A percentile compares a stretch with the other conserved stretches of the same genome.
Evolutionary conservation across 2,888 invertebrate genomes (phyloP).

Genomic region (Steinernema carpocapsae): DNA sequence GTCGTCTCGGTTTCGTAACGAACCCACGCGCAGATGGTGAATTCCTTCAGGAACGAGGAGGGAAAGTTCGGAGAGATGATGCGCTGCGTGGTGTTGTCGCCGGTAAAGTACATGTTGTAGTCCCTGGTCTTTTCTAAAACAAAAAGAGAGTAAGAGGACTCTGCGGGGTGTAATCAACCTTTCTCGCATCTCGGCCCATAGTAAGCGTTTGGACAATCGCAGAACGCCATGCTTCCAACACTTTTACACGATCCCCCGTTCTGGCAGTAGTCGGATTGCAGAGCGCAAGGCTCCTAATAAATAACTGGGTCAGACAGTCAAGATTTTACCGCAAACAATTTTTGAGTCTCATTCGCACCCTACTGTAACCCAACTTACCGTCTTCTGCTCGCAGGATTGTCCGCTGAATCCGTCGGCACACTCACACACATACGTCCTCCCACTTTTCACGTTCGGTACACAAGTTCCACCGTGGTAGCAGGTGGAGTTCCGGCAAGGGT

Average conservation of each 20-base stretch:
- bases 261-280: constrained; percentile 14
- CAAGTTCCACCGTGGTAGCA: constrained; percentile 10
- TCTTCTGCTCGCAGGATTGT: not conserved
- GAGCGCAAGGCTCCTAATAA: not conserved
- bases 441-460: not conserved
- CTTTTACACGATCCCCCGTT: constrained; percentile 9
- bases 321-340: not conserved
- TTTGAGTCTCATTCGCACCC: not conserved
- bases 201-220: not conserved
- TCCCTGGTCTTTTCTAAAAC: constrained; percentile 40
- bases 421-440: constrained; percentile 1
- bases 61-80: constrained; percentile 34
- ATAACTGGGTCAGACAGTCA: not conserved
- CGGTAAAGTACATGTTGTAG: constrained; percentile 43
- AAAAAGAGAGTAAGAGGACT: not conserved
- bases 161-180: no score
- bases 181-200: not conserved
- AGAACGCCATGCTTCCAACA: constrained; percentile 17
- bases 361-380: not conserved
- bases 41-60: constrained; percentile 23
- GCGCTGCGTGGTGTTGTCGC: constrained; percentile 25
- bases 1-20: constrained; percentile 23
- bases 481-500: not conserved
- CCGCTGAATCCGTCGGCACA: constrained; percentile 21
- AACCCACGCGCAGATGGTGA: constrained; percentile 40